These are phyloP conservation scores for Passer domesticus DNA, from an alignment of 2,113 vertebrate species.

Conservation along the genomic window DNA sequence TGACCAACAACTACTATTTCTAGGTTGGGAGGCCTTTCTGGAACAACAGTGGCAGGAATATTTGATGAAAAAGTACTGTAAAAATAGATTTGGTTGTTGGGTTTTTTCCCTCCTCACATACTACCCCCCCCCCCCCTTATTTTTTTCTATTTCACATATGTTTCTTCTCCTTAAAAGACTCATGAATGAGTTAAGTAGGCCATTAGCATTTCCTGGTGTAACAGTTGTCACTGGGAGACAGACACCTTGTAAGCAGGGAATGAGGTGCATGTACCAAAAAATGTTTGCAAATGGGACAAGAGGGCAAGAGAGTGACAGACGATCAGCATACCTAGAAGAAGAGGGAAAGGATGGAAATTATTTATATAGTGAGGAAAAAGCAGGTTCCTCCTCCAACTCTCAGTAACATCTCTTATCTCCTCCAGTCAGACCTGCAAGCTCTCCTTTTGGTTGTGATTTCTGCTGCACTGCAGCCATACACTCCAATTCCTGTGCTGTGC, in stretches of 20 bases:
- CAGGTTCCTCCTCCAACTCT: not conserved
- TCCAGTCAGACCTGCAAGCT: not conserved
- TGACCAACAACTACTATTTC: slow-evolving; percentile 23
- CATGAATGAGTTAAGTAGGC: not conserved
- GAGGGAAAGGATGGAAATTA: not conserved
- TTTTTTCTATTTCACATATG: not conserved
- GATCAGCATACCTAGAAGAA: not conserved
- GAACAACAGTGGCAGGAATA: slow-evolving; percentile 3
- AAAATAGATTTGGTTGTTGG: not conserved
- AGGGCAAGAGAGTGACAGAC: not conserved
- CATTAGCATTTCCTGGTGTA: not conserved
- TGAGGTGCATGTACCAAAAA: not conserved
- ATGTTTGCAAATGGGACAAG: not conserved
- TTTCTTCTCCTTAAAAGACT: not conserved
- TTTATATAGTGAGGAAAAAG: not conserved
- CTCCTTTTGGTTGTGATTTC: not conserved
- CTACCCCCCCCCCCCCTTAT: not conserved
- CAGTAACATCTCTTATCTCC: not conserved
- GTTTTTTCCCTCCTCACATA: not conserved
- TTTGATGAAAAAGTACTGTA: not conserved
- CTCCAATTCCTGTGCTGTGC: not conserved
- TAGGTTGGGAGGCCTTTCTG: not conserved
- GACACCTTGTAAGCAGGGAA: not conserved
- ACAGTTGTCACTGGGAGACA: not conserved
- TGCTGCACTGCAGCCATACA: not conserved